Evolutionary conservation across 2,888 invertebrate genomes (phyloP).

Genomic region (Dolomedes plantarius): DNA sequence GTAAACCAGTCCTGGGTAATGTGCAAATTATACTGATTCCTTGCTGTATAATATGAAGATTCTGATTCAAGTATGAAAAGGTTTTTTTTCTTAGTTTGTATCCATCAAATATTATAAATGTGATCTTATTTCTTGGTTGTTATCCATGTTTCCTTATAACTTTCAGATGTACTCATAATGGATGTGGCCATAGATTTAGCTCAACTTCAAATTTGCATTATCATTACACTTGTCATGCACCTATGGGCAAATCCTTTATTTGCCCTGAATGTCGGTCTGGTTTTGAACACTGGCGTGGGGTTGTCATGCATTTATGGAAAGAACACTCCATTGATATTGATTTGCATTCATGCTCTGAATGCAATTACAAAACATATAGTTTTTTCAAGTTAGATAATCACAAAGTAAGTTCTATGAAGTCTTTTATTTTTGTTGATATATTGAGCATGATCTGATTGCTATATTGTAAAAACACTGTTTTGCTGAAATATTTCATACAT

Average conservation of each 20-base stretch:
- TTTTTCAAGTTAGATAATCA: conserved; percentile 79
- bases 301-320: conserved; percentile 84
- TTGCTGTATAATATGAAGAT: no score
- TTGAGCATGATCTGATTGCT: no score
- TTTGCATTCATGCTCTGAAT: conserved; percentile 75
- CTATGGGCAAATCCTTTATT: conserved; percentile 74
- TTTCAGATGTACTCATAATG: conserved; percentile 80
- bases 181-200: conserved; percentile 81
- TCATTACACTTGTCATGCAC: conserved; percentile 82
- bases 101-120: no score
- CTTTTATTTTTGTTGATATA: no score
- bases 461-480: no score
- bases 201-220: conserved; percentile 81
- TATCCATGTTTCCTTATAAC: no score
- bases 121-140: no score
- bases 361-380: conserved; percentile 76
- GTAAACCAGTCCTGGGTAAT: no score
- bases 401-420: conserved; percentile 35
- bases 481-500: no score
- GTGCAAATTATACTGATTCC: no score
- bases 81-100: no score
- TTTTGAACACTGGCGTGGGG: conserved; percentile 80
- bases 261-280: conserved; percentile 75
- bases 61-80: no score
- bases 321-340: conserved; percentile 80